Evolutionary conservation across 2,888 invertebrate genomes (phyloP), one percentile per base, ranked within the genome.

Genomic region (Thecocarcelia acutangulata): DNA sequence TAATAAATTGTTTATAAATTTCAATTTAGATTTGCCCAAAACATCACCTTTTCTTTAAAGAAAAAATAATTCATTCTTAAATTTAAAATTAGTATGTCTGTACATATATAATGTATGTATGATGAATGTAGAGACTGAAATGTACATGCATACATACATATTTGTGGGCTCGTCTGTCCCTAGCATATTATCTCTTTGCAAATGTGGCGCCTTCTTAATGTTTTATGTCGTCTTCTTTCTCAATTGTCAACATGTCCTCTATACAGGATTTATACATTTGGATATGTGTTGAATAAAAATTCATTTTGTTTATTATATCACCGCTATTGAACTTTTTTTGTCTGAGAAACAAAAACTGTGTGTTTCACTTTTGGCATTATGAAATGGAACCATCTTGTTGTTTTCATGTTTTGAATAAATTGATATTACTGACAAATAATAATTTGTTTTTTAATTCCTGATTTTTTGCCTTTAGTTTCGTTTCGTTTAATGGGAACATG

Each of bases 151-250:
- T n/a, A n/a, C n/a, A n/a, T n/a, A n/a, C n/a, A n/a, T n/a, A n/a
- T n/a, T n/a, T n/a, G n/a, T n/a, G n/a, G n/a, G n/a, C n/a, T n/a
- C n/a, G n/a, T 28, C 40, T 52, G 54, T 5, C n/a, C 12, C 19
- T n/a, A n/a, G n/a, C n/a, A n/a, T n/a, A n/a, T n/a, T n/a, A n/a
- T n/a, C n/a, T n/a, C n/a, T n/a, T n/a, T n/a, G n/a, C n/a, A n/a
- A 17, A 11, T n/a, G 15, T 58, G 74, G 74, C 74, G 75, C 75
- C 66, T 66, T 46, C 66, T 58, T 24, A 33, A 58, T 63, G 37
- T 54, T 46, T 24, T n/a, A 17, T 61, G 48, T 19, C 17, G 52
- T 68, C 52, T 74, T 52, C 9, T 54, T 64, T 74, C 13, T n/a
- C n/a, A 46, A 46, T 64, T 64, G 54, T 37, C 54, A 74, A 17